Base-by-base conservation (phyloP, 2,888 invertebrate genomes). In the Synanthedon myopaeformis region DNA sequence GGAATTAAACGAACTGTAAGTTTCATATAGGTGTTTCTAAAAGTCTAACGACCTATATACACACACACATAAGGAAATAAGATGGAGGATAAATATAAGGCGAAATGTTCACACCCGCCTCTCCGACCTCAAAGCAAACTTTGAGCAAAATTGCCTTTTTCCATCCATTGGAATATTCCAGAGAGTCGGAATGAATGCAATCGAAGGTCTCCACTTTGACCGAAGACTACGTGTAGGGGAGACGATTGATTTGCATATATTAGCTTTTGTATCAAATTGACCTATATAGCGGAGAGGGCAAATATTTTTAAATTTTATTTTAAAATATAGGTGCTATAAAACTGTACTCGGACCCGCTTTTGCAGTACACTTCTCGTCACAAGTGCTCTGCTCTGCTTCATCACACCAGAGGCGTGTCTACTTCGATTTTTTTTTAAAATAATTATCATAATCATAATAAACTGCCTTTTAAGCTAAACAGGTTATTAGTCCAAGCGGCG, bases 121-220 rank as follows among this genome's bases (percentile, higher is more conserved):
- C n/a, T 14, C 14, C 45, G 45, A 13, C 14, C 45, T 45, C 45
- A 45, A 45, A 45, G 45, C 45, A 13, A 45, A 45, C 45, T 45
- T 53, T 19, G 5, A n/a, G 8, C 35, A 23, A 51, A 53, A 51
- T 53, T 42, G 51, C 53, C 42, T 53, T 53, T 53, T 53, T 50
- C 49, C 41, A 49, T 19, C 11, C 17, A 3, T 10, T 41, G 17
- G n/a, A 14, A 42, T 12, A 53, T 49, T 17, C 4, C 11, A 19
- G 41, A 14, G 13, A 42, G 6, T 48, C n/a, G 19, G 17, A 53
- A 53, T 53, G 53, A 53, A 45, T 28, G 53, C 49, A 53, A 53
- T 53, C 50, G 51, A 45, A 45, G 45, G n/a, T 45, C 45, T 45
- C 12, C 13, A 4, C 45, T 45, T 45, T 45, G 45, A 45, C n/a